A percentile compares a stretch with the other conserved stretches of the same genome.
Conservation (phyloP, 2,113 vertebrate genomes). For the Greenwoodochromis staneri region DNA sequence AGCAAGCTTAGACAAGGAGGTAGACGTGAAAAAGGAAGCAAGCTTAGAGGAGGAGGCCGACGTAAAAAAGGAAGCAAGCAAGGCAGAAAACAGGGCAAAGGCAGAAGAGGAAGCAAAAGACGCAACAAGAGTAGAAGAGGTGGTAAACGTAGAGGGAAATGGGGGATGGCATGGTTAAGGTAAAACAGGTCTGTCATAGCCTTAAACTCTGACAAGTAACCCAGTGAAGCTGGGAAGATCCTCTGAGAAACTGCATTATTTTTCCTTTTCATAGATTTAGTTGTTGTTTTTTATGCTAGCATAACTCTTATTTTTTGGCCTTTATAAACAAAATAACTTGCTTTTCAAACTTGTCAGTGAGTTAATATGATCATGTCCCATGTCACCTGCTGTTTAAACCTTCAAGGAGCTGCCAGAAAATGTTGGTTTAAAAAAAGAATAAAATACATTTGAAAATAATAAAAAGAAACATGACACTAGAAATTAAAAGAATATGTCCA, state of each 20-base stretch:
- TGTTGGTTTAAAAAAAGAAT: background rate
- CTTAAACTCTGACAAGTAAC: rapidly evolving
- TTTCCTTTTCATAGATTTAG: background rate
- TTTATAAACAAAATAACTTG: background rate
- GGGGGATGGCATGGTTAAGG: background rate
- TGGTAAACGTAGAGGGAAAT: background rate
- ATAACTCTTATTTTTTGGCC: background rate
- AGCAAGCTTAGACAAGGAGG: rapidly evolving
- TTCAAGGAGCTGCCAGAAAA: background rate
- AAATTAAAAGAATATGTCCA: background rate
- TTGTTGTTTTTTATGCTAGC: background rate
- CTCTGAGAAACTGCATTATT: background rate
- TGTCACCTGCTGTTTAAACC: background rate
- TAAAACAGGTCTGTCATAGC: background rate
- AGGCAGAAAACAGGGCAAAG: background rate
- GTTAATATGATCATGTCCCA: background rate
- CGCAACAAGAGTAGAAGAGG: background rate
- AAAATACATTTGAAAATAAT: background rate
- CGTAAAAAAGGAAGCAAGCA: background rate
- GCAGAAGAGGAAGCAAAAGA: background rate
- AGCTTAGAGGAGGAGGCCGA: rapidly evolving
- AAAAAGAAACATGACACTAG: background rate
- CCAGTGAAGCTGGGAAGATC: background rate
- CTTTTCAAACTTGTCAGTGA: background rate
- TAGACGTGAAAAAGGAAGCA: rapidly evolving